Evolutionary conservation across 1,140 invertebrate genomes (phyloP).

Genomic region (Cherax quadricarinatus): DNA sequence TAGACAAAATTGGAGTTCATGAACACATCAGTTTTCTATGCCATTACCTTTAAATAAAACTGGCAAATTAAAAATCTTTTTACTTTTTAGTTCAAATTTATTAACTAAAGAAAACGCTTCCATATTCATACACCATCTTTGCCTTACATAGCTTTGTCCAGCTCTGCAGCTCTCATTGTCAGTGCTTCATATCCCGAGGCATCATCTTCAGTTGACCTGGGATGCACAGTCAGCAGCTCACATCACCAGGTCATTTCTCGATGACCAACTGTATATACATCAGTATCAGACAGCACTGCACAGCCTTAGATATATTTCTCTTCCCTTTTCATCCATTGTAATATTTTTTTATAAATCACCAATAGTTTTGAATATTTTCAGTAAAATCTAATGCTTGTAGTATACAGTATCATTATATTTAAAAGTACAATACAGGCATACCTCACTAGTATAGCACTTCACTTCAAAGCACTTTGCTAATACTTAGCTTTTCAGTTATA

Average conservation of each 20-base stretch:
- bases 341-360: not conserved
- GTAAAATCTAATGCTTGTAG: no score
- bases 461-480: no score
- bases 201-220: slow-evolving; percentile 4
- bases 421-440: no score
- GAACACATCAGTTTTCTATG: no score
- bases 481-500: no score
- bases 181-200: slow-evolving; percentile 41
- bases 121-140: not conserved
- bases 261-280: slow-evolving; percentile 58
- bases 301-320: slow-evolving; percentile 2
- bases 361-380: no score
- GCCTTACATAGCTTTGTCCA: not conserved
- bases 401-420: no score
- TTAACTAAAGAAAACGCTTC: not conserved
- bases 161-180: slow-evolving; percentile 25
- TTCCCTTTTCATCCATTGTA: not conserved
- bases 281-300: slow-evolving; percentile 12
- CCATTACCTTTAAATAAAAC: no score
- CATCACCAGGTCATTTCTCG: slow-evolving; percentile 8
- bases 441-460: no score
- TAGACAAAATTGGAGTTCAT: no score
- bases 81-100: no score
- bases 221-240: slow-evolving; percentile 25
- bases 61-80: no score